Evolutionary conservation across 2,797 vertebrate species (phyloP).

Genomic region (Sitta carolinensis): DNA sequence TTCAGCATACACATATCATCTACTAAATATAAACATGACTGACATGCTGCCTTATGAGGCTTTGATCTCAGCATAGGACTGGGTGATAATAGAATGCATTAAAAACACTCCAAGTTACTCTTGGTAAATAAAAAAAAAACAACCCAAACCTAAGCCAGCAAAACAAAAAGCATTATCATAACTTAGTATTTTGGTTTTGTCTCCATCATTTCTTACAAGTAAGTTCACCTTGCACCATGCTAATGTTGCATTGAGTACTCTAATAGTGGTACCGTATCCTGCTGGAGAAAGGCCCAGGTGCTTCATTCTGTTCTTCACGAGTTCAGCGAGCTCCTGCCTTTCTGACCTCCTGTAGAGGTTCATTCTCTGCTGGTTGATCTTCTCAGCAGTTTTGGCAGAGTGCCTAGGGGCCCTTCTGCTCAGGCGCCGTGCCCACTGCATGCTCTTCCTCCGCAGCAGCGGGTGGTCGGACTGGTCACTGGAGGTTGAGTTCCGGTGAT

Average conservation of each 20-base stretch:
- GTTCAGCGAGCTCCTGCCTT: constrained; percentile 82
- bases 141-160: not conserved
- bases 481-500: constrained; percentile 76
- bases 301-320: constrained; percentile 85
- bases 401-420: constrained; percentile 79
- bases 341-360: constrained; percentile 81
- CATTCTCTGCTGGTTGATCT: constrained; percentile 78
- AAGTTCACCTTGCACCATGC: not conserved
- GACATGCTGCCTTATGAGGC: not conserved
- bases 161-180: not conserved
- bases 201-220: not conserved
- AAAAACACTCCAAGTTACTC: not conserved
- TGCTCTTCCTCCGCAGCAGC: constrained; percentile 78
- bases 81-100: not conserved
- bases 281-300: constrained; percentile 82
- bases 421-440: constrained; percentile 82
- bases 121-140: not conserved
- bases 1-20: not conserved
- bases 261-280: constrained; percentile 74
- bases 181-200: not conserved
- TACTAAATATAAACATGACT: not conserved
- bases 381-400: constrained; percentile 76
- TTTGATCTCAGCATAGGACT: not conserved
- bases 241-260: not conserved
- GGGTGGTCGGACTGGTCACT: constrained; percentile 79